A percentile compares a stretch with the other conserved stretches of the same genome.
Conservation (phyloP, 2,113 vertebrate species). For the Hydrolagus affinis region DNA sequence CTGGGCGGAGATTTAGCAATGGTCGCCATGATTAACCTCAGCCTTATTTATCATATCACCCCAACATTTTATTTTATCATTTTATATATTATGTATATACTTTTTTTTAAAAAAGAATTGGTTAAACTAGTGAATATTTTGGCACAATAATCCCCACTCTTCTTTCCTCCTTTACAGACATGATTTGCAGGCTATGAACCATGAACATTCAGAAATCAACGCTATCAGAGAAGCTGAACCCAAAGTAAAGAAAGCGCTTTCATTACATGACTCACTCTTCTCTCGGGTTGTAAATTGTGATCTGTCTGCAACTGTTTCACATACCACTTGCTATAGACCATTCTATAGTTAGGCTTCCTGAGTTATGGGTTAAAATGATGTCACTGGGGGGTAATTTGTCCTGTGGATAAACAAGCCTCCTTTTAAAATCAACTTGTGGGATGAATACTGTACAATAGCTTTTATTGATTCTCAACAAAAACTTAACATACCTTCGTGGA, state of each 20-base stretch:
- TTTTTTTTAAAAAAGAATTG: not conserved
- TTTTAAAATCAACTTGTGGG: not conserved
- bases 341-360: not conserved
- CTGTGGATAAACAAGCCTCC: not conserved
- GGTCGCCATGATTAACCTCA: not conserved
- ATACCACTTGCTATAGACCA: not conserved
- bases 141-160: not conserved
- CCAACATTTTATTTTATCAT: not conserved
- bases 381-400: not conserved
- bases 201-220: conserved; percentile 23
- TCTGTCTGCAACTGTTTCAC: not conserved
- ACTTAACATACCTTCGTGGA: not conserved
- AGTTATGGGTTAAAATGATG: not conserved
- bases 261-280: not conserved
- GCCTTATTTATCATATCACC: not conserved
- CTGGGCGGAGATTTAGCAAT: not conserved
- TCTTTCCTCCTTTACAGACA: not conserved
- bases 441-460: not conserved
- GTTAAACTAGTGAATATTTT: not conserved
- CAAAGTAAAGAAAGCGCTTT: not conserved
- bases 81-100: not conserved
- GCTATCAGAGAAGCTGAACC: not conserved
- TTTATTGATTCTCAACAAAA: not conserved
- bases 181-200: not conserved
- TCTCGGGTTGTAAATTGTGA: not conserved